These are phyloP conservation scores for Ophioninae sp. DNA, from an alignment of 2,888 invertebrate genomes.

Conservation along the genomic window DNA sequence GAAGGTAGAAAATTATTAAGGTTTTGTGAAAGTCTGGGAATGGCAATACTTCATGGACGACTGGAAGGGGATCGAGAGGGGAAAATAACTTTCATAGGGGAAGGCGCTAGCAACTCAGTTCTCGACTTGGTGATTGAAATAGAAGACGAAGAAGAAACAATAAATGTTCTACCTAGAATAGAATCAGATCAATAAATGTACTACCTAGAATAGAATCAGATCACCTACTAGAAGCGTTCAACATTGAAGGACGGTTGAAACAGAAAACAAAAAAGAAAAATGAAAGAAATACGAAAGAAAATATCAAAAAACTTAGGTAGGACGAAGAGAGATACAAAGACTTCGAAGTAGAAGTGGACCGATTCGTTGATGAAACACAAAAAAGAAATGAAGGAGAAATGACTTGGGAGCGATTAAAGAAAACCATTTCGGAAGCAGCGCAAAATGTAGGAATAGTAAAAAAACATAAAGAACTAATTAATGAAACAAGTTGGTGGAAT, in stretches of 20 bases:
- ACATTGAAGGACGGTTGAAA: not conserved
- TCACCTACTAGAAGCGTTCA: constrained; percentile 33
- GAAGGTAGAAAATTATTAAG: constrained; percentile 35
- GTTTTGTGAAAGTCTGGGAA: constrained; percentile 28
- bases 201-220: constrained; percentile 38
- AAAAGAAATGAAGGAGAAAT: not conserved
- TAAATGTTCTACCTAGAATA: too few species aligned
- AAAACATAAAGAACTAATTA: too few species aligned
- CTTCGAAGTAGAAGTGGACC: not conserved
- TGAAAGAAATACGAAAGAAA: not conserved
- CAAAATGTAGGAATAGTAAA: not conserved
- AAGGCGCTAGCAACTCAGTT: constrained; percentile 22
- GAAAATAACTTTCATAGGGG: constrained; percentile 42
- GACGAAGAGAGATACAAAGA: not conserved
- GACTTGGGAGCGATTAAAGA: constrained; percentile 12
- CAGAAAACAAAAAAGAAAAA: not conserved
- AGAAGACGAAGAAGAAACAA: constrained; percentile 4
- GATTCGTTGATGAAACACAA: not conserved
- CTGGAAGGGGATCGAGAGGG: constrained; percentile 36
- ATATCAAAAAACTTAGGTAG: constrained; percentile 4
- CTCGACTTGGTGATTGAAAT: constrained; percentile 30
- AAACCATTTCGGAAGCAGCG: constrained; percentile 3
- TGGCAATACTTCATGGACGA: constrained; percentile 40
- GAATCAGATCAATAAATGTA: constrained; percentile 14
- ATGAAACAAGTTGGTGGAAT: constrained; percentile 5